Conservation (phyloP, 2,888 invertebrate genomes). For the Smittia aterrima region DNA sequence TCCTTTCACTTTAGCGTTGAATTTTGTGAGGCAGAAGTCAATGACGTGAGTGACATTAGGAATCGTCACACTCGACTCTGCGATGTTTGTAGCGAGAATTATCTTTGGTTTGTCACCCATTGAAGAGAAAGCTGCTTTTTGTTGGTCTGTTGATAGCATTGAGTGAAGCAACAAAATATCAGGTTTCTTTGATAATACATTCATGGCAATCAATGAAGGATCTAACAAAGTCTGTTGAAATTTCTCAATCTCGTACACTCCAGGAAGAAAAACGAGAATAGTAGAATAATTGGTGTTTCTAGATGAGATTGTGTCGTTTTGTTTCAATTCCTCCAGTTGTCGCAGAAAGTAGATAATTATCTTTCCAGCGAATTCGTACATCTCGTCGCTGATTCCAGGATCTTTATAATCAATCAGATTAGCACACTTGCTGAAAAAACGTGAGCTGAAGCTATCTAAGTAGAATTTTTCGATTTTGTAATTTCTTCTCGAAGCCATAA, state of each 20-base stretch:
- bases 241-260: constrained; percentile 79
- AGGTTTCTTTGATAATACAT: neutral
- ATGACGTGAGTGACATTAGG: constrained; percentile 87
- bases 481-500: constrained; percentile 47
- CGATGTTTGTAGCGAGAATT: constrained; percentile 87
- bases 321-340: no score
- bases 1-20: constrained; percentile 66
- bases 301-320: no score
- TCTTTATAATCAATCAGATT: constrained; percentile 53
- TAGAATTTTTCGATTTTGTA: constrained; percentile 65
- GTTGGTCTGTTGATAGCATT: constrained; percentile 74
- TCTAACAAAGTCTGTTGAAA: neutral
- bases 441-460: constrained; percentile 54
- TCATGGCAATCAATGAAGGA: neutral
- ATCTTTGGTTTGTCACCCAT: constrained; percentile 63
- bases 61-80: constrained; percentile 89
- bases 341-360: constrained; percentile 57
- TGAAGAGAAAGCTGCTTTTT: constrained; percentile 63
- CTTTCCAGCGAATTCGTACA: constrained; percentile 62
- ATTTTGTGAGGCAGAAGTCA: constrained; percentile 90
- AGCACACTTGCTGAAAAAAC: no score
- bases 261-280: constrained; percentile 87
- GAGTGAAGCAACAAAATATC: constrained; percentile 64
- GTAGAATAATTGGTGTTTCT: constrained; percentile 58
- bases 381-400: constrained; percentile 60